Base-by-base conservation (phyloP, 2,113 vertebrate species). In the Prochilodus magdalenae region DNA sequence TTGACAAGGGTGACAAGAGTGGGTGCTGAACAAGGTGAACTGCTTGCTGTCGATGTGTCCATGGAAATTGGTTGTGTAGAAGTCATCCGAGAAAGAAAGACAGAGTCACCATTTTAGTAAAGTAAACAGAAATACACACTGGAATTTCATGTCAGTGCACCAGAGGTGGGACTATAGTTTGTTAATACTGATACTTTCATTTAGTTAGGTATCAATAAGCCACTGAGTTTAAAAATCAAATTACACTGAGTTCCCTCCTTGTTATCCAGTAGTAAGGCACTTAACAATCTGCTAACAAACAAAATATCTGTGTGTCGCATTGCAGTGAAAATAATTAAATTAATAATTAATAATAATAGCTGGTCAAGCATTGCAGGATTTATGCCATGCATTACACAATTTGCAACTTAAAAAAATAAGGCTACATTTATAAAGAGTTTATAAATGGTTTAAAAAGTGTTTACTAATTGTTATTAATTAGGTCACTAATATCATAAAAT, bases 1-100 rank as follows among this genome's bases (percentile, higher is more conserved):
- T 36, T 80, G 63, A 84, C 71, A 74, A 44, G 36, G 36, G 18
- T 20, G 24, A 7, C 15, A 47, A 49, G 40, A 3, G 33, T 1
- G 53, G 57, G 27, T 53, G 72, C 72, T 84, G 65, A 84, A 70
- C 66, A 65, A 76, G 44, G 53, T 49, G 51, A 30, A 62, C 70
- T 51, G 27, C n/a, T 16, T 40, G 16, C n/a, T 74, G 51, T 74
- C 40, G 1, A 63, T 78, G 60, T 65, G 22, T 36, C 44, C 59
- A 18, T 53, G 7, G 13, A 77, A 73, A 73, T n/a, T 20, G 24
- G 27, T 22, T 66, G 30, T 5, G 29, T 30, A 27, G 67, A 59
- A 40, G 70, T 51, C 12, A 14, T n/a, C 26, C 8, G 15, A 26
- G n/a, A 36, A 51, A 67, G 18, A 40, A 30, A 12, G 30, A 62